Evolutionary conservation across 2,113 vertebrate species (phyloP).

Genomic region (Machaerirhynchus nigripectus): DNA sequence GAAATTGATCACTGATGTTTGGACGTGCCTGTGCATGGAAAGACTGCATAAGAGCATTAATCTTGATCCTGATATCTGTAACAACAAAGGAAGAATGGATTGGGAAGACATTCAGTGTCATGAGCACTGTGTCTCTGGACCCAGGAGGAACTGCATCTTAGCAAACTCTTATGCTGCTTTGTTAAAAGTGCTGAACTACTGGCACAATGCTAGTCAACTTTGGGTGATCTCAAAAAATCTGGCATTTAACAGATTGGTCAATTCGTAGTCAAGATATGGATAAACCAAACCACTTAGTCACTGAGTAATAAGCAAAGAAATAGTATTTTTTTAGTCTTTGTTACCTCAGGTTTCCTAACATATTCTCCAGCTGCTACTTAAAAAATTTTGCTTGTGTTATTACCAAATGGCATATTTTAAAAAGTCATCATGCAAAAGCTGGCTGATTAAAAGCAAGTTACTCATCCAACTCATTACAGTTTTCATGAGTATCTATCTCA

Average conservation of each 20-base stretch:
- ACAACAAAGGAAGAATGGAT: background rate
- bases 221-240: background rate
- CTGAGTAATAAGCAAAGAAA: background rate
- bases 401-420: constrained; percentile 36
- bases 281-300: background rate
- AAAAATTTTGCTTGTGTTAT: constrained; percentile 5
- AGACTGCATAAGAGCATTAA: background rate
- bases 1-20: background rate
- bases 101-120: background rate
- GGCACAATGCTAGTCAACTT: background rate
- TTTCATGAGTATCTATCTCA: constrained; percentile 45
- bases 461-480: constrained; percentile 41
- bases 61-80: background rate
- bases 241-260: background rate
- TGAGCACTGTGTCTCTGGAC: background rate
- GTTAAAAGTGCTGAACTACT: background rate
- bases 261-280: background rate
- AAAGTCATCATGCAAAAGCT: constrained; percentile 38
- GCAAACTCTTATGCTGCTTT: background rate
- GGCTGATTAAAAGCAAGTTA: constrained; percentile 53
- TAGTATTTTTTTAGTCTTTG: background rate
- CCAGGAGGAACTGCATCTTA: background rate
- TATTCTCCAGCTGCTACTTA: constrained; percentile 43
- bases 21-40: background rate
- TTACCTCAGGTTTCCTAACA: constrained; percentile 9